Evolutionary conservation across 1,140 invertebrate genomes (phyloP), one percentile per base, ranked within the genome.

Genomic region (Bombus waltoni): DNA sequence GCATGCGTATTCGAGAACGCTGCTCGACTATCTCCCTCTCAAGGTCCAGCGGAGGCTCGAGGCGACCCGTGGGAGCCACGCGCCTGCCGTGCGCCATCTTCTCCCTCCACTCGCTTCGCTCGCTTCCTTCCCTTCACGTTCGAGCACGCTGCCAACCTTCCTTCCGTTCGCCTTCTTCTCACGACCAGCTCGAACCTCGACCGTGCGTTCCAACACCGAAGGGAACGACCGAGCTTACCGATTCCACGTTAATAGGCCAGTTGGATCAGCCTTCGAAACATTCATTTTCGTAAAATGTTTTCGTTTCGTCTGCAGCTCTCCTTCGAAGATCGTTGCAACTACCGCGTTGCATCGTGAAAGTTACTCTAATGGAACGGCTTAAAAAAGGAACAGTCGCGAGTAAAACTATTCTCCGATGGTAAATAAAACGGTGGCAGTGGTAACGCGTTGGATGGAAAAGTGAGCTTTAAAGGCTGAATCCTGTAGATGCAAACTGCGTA

Each of bases 11-110:
- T 57, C 40, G 44, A 38, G 78, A 59, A 53, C 25, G 70, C 44
- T 81, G 68, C 62, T 77, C 74, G 83, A 62, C 53, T 83, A 68
- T 82, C 87, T 89, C 87, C 76, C 86, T 83, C 75, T 62, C 65
- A 28, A 74, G 85, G 65, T 77, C 87, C 75, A 59, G 71, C 80
- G 85, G 76, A 90, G 87, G 87, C 88, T 88, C 82, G 87, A 89
- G 81, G 87, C 87, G 91, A 94, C 93, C 93, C 93, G 94, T 94
- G 93, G 93, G 93, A 93, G 93, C 93, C 94, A 93, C 94, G 94
- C 93, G 93, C 92, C 94, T 92, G 93, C 91, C 93, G 91, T 91
- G 90, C 93, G 93, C 92, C 93, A 90, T 85, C 78, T 91, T 87
- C 89, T 83, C 93, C 88, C 90, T 83, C 91, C 80, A 88, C 80